Percentiles rank a stretch among this genome's conserved stretches.
Conservation (phyloP, 2,888 invertebrate genomes). For the Antheraea yamamai region DNA sequence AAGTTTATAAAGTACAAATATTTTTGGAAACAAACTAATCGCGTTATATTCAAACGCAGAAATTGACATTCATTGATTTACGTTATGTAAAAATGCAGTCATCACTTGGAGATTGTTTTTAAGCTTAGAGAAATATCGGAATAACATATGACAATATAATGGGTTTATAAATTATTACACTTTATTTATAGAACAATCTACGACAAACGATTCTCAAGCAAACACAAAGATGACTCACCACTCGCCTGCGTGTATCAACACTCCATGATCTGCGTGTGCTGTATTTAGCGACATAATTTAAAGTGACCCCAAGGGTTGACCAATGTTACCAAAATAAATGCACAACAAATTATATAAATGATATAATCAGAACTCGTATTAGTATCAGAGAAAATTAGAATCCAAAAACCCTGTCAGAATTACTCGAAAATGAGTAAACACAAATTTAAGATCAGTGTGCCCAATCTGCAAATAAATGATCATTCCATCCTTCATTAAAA, state of each 20-base stretch:
- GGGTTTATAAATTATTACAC: neutral
- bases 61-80: too few species aligned
- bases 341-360: neutral
- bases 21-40: too few species aligned
- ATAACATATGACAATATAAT: too few species aligned
- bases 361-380: neutral
- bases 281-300: conserved; percentile 94
- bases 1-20: too few species aligned
- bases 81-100: too few species aligned
- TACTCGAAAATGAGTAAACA: neutral
- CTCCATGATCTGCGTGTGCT: conserved; percentile 96
- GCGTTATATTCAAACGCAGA: too few species aligned
- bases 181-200: conserved; percentile 42
- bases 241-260: conserved; percentile 97
- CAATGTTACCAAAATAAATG: neutral
- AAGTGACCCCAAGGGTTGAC: too few species aligned
- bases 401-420: neutral
- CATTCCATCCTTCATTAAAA: too few species aligned
- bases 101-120: too few species aligned
- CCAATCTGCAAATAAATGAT: neutral
- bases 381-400: neutral
- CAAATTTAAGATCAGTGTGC: neutral
- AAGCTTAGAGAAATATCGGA: too few species aligned
- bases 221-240: conserved; percentile 86
- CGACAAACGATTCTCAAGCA: conserved; percentile 28